Evolutionary conservation across 2,113 vertebrate genomes (phyloP).

Genomic region (Bujurquina vittata): DNA sequence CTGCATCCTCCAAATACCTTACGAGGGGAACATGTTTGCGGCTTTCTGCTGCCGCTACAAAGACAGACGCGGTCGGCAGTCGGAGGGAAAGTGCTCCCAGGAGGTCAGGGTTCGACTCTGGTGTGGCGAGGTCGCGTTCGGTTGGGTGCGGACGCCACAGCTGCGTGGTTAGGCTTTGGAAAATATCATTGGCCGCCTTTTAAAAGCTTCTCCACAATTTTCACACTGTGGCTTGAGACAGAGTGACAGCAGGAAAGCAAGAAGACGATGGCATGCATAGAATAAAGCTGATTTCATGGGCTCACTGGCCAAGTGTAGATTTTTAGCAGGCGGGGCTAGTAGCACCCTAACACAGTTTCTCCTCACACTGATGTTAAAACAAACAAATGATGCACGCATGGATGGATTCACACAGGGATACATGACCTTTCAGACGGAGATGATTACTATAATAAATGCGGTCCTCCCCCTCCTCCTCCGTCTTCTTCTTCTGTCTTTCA

Average conservation of each 20-base stretch:
- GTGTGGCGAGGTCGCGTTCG: no score
- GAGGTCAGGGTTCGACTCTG: rapidly evolving
- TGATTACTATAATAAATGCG: constrained; percentile 59
- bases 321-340: background rate
- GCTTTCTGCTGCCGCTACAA: background rate
- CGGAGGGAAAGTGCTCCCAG: background rate
- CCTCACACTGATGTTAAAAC: constrained; percentile 18
- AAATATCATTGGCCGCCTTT: no score
- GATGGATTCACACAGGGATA: constrained; percentile 33
- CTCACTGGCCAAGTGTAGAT: background rate
- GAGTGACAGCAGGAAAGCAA: background rate
- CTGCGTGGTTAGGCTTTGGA: no score
- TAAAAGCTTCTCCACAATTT: background rate
- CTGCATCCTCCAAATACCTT: background rate
- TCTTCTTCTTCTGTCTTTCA: background rate
- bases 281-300: background rate
- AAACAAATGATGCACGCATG: constrained; percentile 31
- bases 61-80: background rate
- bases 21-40: background rate
- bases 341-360: background rate
- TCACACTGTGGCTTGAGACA: background rate
- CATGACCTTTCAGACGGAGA: constrained; percentile 28
- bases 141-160: background rate
- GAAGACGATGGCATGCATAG: background rate
- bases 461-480: background rate